These are phyloP conservation scores for Garra rufa DNA, from an alignment of 2,113 vertebrate species.

Conservation along the genomic window DNA sequence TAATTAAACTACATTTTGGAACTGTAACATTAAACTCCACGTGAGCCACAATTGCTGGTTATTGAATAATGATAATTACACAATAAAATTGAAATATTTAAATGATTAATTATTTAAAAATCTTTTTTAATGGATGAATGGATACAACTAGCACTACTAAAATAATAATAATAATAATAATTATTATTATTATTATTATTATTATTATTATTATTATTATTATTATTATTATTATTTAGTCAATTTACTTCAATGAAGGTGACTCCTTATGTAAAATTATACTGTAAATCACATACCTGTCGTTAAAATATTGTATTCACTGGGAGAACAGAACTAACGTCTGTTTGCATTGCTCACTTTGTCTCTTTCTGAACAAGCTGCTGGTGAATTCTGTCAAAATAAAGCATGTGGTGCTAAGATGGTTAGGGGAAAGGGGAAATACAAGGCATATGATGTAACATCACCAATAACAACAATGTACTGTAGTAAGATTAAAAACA, in stretches of 20 bases:
- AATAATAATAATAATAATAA: too few species aligned
- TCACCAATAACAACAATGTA: background rate
- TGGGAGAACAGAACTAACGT: background rate
- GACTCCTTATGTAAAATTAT: background rate
- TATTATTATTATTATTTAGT: too few species aligned
- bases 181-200: too few species aligned
- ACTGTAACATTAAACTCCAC: constrained; percentile 5
- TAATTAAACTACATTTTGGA: too few species aligned
- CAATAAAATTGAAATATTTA: too few species aligned
- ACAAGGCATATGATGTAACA: constrained; percentile 14
- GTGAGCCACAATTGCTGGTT: background rate
- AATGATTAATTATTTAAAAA: too few species aligned
- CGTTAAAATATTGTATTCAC: background rate
- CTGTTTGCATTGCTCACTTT: background rate
- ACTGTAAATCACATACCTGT: background rate
- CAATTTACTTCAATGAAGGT: too few species aligned
- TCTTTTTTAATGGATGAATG: too few species aligned
- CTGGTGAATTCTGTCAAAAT: background rate
- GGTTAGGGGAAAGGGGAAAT: background rate
- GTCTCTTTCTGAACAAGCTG: background rate
- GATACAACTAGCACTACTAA: too few species aligned
- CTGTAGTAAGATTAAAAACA: background rate
- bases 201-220: too few species aligned
- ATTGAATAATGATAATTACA: background rate
- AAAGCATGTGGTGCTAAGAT: background rate